phyloP scores from a whole-genome alignment of 2,888 invertebrate species.

The Volucella inanis region DNA sequence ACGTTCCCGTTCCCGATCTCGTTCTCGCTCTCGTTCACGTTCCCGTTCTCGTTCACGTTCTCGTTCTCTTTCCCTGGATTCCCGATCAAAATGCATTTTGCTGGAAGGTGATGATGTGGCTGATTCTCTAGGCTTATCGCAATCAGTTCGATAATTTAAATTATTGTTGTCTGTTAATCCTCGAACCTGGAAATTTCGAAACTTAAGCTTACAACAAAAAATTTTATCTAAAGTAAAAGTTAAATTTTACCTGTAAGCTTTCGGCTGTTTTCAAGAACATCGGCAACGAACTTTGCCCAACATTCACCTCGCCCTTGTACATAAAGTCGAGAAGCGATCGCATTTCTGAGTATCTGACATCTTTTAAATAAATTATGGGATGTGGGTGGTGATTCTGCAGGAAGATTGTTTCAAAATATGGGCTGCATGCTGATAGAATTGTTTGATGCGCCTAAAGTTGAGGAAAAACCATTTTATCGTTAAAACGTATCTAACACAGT shows the following conservation, averaged over 20 bases:
- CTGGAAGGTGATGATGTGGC: conserved; percentile 82
- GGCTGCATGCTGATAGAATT: conserved; percentile 96
- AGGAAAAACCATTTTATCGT: conserved; percentile 9
- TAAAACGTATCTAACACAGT: not conserved
- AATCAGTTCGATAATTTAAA: conserved; percentile 83
- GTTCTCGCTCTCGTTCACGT: conserved; percentile 77
- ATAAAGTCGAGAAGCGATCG: conserved; percentile 95
- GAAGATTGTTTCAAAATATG: conserved; percentile 96
- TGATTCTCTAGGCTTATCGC: conserved; percentile 83
- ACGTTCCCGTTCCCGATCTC: conserved; percentile 80
- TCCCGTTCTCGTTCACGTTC: conserved; percentile 80
- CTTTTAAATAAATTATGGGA: conserved; percentile 96
- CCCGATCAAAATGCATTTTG: conserved; percentile 77
- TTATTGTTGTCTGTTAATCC: conserved; percentile 94
- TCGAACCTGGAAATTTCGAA: conserved; percentile 83
- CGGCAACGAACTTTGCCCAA: conserved; percentile 94
- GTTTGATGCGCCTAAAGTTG: conserved; percentile 93
- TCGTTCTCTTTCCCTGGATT: conserved; percentile 76
- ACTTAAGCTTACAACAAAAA: conserved; percentile 3
- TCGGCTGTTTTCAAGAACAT: conserved; percentile 96
- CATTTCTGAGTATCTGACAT: conserved; percentile 94
- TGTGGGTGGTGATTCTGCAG: conserved; percentile 94
- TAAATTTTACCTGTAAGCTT: conserved; percentile 89
- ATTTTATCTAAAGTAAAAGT: not conserved
- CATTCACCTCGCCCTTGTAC: conserved; percentile 96